Evolutionary conservation across 2,797 vertebrate species (phyloP).

Genomic region (Poecilia picta): DNA sequence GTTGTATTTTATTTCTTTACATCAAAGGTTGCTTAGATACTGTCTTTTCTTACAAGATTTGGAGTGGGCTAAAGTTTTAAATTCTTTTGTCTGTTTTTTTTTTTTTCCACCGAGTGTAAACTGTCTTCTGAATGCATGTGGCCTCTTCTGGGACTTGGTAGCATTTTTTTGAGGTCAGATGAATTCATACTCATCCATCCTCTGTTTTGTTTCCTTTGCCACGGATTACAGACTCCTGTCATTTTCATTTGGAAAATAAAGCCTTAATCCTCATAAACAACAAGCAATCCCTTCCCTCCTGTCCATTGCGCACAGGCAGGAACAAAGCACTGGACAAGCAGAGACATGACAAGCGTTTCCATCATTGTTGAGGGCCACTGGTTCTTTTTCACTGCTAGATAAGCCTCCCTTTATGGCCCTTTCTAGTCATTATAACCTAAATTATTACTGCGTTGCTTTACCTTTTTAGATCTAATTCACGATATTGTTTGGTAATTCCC

Average conservation of each 20-base stretch:
- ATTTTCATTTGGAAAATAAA: slow-evolving; percentile 73
- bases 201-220: slow-evolving; percentile 58
- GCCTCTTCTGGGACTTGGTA: slow-evolving; percentile 15
- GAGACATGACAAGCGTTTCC: slow-evolving; percentile 21
- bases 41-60: slow-evolving; percentile 37
- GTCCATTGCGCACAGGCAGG: slow-evolving; percentile 33
- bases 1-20: slow-evolving; percentile 17
- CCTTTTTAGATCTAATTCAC: slow-evolving; percentile 12
- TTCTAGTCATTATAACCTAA: slow-evolving; percentile 24
- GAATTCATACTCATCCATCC: slow-evolving; percentile 47
- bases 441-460: slow-evolving; percentile 15
- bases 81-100: slow-evolving; percentile 3
- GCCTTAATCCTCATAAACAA: slow-evolving; percentile 68
- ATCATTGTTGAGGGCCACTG: slow-evolving; percentile 12
- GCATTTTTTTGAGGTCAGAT: slow-evolving; percentile 59
- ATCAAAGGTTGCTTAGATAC: slow-evolving; percentile 24
- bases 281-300: slow-evolving; percentile 56
- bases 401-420: slow-evolving; percentile 29
- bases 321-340: slow-evolving; percentile 34
- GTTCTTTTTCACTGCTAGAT: slow-evolving; percentile 42
- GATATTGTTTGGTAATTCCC: background rate
- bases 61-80: slow-evolving; percentile 32
- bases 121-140: slow-evolving; percentile 28
- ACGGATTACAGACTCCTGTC: slow-evolving; percentile 72
- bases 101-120: slow-evolving; percentile 26